Base-by-base conservation (phyloP, 2,888 invertebrate genomes). In the Mylabris sibirica region DNA sequence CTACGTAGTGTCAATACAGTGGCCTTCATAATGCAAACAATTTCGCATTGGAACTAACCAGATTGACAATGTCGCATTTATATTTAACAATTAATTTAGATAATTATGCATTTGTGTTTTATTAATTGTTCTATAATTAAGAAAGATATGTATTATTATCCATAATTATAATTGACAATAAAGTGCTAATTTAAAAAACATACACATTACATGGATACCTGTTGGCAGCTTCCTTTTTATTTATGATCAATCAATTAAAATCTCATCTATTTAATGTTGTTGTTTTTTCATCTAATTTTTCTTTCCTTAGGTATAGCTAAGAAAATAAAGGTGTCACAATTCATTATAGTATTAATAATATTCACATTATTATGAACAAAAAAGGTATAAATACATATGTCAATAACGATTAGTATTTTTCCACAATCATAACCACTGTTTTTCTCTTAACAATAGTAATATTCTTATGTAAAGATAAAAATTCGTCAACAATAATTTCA, bases 151-250 rank as follows among this genome's bases (percentile, higher is more conserved):
- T 17, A 44, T 20, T 20, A 49, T 49, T 49, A 49, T 9, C 57
- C 12, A 24, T 57, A 57, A 57, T 24, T 24, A 12, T 9, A n/a
- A n/a, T n/a, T n/a, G n/a, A n/a, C 49, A 26, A 26, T 57, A 57
- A 57, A 57, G 57, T 57, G 26, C n/a, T 57, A 57, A 57, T 57
- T 57, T 57, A 6, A 57, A 53, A 22, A 53, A 53, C 53, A 53
- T 53, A 22, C 12, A 22, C 9, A 11, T 5, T 49, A 49, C 6
- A 3, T 24, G 5, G 14, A 14, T 57, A 26, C 26, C 1, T 30
- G 30, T 30, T 8, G 4, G 24, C 26, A 53, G 11, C 24, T 53
- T 24, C 53, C 22, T 30, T 53, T 12, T 24, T 24, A 53, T 53
- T 53, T 53, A 53, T 12, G 14, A 53, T 57, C 24, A n/a, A 57